A percentile compares a stretch with the other conserved stretches of the same genome.
These are phyloP conservation scores for Rhamphomyia laevipes DNA, from an alignment of 2,888 invertebrate species.

Conservation along the genomic window DNA sequence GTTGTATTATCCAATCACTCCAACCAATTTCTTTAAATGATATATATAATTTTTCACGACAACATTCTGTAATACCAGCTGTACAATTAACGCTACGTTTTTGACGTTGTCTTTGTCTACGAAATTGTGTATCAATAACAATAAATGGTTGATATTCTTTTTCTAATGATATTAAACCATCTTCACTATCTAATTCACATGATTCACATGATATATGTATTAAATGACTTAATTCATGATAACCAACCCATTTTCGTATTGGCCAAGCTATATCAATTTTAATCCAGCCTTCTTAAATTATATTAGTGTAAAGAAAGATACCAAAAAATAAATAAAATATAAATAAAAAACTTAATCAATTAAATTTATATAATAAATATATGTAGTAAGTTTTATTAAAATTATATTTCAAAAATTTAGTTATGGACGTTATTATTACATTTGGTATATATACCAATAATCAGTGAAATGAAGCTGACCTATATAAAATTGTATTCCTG, in stretches of 20 bases:
- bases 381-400: too few relatives aligned
- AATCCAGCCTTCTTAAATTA: constrained; percentile 63
- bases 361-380: too few relatives aligned
- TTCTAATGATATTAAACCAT: constrained; percentile 53
- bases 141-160: constrained; percentile 63
- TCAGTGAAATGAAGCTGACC: too few relatives aligned
- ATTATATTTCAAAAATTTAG: too few relatives aligned
- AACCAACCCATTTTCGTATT: constrained; percentile 63
- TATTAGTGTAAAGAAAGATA: too few relatives aligned
- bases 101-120: constrained; percentile 44
- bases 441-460: too few relatives aligned
- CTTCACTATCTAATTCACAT: constrained; percentile 49
- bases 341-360: too few relatives aligned
- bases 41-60: constrained; percentile 69
- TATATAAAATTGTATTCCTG: too few relatives aligned
- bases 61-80: constrained; percentile 62
- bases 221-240: constrained; percentile 53
- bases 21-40: constrained; percentile 77
- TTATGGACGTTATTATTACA: too few relatives aligned
- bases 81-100: constrained; percentile 57
- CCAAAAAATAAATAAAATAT: neutral
- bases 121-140: constrained; percentile 64
- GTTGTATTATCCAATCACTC: constrained; percentile 79
- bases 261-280: constrained; percentile 66
- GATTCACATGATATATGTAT: constrained; percentile 68